Conservation (phyloP, 2,113 vertebrate genomes). For the Mastomys coucha region DNA sequence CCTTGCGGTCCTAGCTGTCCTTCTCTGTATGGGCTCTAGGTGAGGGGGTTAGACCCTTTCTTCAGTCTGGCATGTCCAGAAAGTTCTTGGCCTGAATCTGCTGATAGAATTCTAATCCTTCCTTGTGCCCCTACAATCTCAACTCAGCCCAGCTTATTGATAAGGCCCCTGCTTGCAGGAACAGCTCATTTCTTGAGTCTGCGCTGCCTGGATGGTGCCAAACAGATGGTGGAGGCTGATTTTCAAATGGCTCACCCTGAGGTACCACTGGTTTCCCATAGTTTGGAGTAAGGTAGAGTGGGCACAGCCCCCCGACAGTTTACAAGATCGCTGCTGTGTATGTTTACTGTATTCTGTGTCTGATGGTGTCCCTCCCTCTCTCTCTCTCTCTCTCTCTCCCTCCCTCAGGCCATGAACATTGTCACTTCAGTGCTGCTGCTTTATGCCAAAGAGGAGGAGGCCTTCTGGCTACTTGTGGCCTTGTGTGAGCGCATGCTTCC, state of each 20-base stretch:
- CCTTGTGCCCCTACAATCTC: not conserved
- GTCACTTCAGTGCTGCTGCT: conserved; percentile 98
- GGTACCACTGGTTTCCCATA: not conserved
- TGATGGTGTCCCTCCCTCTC: not conserved
- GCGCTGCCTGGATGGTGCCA: not conserved
- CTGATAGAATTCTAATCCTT: not conserved
- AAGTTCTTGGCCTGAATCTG: not conserved
- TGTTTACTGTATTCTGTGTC: not conserved
- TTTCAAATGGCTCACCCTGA: not conserved
- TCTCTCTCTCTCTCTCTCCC: not conserved
- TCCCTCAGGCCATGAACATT: conserved; percentile 97
- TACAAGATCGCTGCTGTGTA: not conserved
- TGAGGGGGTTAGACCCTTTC: not conserved
- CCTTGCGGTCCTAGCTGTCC: not conserved
- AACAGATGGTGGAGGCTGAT: not conserved
- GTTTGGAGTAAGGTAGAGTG: not conserved
- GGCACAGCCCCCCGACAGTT: too few species aligned
- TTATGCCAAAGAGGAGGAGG: conserved; percentile 98
- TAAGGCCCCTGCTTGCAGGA: not conserved
- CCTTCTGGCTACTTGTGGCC: conserved; percentile 98
- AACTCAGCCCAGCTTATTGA: not conserved
- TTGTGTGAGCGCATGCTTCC: conserved; percentile 98
- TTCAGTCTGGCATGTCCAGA: not conserved
- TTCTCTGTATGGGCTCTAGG: not conserved
- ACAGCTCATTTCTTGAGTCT: not conserved